Conservation (phyloP, 2,113 vertebrate species). For the Brachypteracias leptosomus region DNA sequence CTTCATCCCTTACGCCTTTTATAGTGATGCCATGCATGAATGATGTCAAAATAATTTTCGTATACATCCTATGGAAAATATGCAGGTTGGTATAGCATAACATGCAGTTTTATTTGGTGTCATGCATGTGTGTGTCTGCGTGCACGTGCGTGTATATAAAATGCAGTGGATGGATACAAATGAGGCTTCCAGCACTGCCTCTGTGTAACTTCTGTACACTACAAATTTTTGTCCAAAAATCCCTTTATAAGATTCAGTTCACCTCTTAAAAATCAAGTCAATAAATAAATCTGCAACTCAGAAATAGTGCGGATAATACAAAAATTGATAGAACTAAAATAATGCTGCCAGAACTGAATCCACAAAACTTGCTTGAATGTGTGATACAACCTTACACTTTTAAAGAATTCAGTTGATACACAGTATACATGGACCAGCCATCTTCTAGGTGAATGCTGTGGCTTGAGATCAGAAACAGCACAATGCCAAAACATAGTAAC, state of each 20-base stretch:
- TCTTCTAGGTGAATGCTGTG: neutral
- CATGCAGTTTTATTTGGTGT: neutral
- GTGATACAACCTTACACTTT: neutral
- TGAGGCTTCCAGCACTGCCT: neutral
- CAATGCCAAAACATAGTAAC: neutral
- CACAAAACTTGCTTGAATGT: neutral
- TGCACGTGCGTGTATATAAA: neutral
- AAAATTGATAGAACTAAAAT: neutral
- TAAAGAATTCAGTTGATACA: neutral
- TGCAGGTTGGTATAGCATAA: neutral
- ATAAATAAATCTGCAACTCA: neutral
- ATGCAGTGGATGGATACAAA: neutral
- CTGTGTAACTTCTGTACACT: neutral
- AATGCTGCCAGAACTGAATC: neutral
- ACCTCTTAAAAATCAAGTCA: neutral
- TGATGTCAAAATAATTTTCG: neutral
- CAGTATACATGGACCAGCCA: neutral
- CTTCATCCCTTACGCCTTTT: neutral
- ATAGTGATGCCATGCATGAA: neutral
- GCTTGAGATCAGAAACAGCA: neutral
- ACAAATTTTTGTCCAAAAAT: neutral
- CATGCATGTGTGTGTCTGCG: neutral
- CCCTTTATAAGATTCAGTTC: neutral
- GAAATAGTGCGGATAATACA: neutral
- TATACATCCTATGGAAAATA: neutral